phyloP scores from a whole-genome alignment of 2,797 vertebrate species.

The Notolepis coatsorum region DNA sequence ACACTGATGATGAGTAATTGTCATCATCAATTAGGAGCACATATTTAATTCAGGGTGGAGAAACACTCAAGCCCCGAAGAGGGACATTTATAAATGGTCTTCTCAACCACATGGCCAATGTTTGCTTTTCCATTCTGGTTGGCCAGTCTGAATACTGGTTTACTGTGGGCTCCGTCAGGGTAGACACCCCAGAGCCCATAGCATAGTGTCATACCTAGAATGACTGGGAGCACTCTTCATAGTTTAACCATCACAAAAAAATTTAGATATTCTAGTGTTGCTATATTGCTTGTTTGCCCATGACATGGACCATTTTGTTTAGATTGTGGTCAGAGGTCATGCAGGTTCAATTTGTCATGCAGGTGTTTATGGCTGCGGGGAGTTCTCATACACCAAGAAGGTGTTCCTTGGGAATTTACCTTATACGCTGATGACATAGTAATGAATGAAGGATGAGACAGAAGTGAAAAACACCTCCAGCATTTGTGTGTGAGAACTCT shows the following conservation, averaged over 20 bases:
- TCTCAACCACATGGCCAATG: slow-evolving; percentile 38
- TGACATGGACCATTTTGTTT: slow-evolving; percentile 8
- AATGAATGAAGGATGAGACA: not conserved
- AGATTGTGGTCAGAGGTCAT: not conserved
- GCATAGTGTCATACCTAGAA: slow-evolving; percentile 25
- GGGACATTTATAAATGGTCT: slow-evolving; percentile 44
- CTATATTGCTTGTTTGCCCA: slow-evolving; percentile 3
- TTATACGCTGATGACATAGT: not conserved
- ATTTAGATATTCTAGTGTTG: not conserved
- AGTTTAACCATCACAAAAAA: not conserved
- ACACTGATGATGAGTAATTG: slow-evolving; percentile 35
- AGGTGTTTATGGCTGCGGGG: not conserved
- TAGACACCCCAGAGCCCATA: slow-evolving; percentile 11
- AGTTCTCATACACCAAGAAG: slow-evolving; percentile 4
- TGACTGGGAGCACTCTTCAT: not conserved
- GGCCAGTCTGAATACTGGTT: slow-evolving; percentile 39
- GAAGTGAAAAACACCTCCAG: not conserved
- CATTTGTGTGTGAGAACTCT: not conserved
- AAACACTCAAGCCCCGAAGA: slow-evolving; percentile 20
- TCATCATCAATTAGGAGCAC: slow-evolving; percentile 31
- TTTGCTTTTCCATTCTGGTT: slow-evolving; percentile 66
- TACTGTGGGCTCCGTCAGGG: slow-evolving; percentile 38
- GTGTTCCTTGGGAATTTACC: slow-evolving; percentile 5
- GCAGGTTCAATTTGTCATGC: too few relatives aligned
- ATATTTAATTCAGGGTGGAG: slow-evolving; percentile 35